phyloP scores from a whole-genome alignment of 2,888 invertebrate species.

The Philaethria dido region DNA sequence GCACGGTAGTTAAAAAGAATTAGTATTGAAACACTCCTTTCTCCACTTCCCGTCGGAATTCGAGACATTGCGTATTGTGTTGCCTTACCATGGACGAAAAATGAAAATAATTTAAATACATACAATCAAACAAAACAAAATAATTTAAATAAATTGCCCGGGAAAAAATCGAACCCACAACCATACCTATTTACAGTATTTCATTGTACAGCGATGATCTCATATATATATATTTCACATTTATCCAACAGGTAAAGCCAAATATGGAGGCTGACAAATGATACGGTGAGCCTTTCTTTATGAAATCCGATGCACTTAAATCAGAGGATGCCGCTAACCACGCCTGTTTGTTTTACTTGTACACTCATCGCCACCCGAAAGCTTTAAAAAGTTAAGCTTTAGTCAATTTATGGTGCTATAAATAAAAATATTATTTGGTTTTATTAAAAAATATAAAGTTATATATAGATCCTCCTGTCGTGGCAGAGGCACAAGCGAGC shows the following conservation, averaged over 20 bases:
- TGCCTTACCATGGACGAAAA: no score
- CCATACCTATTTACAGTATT: neutral
- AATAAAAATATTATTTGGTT: neutral
- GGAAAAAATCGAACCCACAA: neutral
- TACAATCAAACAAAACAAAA: neutral
- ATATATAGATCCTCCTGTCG: no score
- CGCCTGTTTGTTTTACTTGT: conserved; percentile 60
- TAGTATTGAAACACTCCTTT: no score
- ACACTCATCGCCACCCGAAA: conserved; percentile 39
- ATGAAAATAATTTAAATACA: neutral
- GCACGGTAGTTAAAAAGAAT: no score
- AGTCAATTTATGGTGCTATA: conserved; percentile 11
- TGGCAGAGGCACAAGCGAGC: no score
- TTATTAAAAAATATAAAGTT: no score
- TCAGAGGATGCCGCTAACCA: conserved; percentile 47
- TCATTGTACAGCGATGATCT: neutral
- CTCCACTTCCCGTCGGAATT: no score
- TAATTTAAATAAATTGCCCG: no score
- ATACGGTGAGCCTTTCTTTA: conserved; percentile 26
- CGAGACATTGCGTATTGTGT: no score
- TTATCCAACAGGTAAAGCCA: conserved; percentile 17
- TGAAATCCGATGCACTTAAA: conserved; percentile 38
- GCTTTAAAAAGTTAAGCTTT: conserved; percentile 1
- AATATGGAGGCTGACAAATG: conserved; percentile 41
- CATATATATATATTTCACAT: conserved; percentile 16